Conservation (phyloP, 1,140 invertebrate genomes). For the Mactra quadrangularis region DNA sequence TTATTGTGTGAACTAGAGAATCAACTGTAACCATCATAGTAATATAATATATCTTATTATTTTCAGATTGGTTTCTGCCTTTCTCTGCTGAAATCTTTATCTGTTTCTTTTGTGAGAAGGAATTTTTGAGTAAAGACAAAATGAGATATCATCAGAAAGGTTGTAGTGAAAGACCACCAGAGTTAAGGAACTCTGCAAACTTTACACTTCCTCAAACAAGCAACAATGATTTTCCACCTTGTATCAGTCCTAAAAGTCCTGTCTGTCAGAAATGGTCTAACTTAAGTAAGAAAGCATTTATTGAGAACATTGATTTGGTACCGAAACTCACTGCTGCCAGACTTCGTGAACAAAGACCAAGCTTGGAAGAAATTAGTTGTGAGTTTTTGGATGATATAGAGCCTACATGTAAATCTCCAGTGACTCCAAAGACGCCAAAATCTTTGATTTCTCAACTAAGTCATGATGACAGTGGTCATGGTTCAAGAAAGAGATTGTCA, state of each 20-base stretch:
- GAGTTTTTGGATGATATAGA: slow-evolving; percentile 74
- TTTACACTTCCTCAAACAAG: background rate
- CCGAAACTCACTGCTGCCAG: slow-evolving; percentile 71
- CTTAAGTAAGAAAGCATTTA: slow-evolving; percentile 54
- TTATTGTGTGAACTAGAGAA: too few species aligned
- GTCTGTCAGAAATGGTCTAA: background rate
- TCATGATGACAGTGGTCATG: slow-evolving; percentile 68
- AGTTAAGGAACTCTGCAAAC: slow-evolving; percentile 48
- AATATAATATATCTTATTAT: slow-evolving; percentile 1
- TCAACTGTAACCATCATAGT: too few species aligned
- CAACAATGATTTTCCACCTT: slow-evolving; percentile 40
- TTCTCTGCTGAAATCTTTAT: slow-evolving; percentile 75
- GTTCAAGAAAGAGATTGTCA: slow-evolving; percentile 60
- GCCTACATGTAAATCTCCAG: slow-evolving; percentile 73
- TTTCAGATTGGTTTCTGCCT: slow-evolving; percentile 50
- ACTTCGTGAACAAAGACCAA: slow-evolving; percentile 63
- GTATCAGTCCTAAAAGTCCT: slow-evolving; percentile 54
- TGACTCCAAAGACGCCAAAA: slow-evolving; percentile 77
- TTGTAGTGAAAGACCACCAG: slow-evolving; percentile 69
- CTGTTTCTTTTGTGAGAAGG: slow-evolving; percentile 79
- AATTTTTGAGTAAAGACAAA: slow-evolving; percentile 71
- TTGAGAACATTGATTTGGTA: slow-evolving; percentile 68
- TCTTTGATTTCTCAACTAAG: slow-evolving; percentile 79
- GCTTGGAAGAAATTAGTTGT: slow-evolving; percentile 75
- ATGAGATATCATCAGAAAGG: slow-evolving; percentile 74